Evolutionary conservation across 1,140 invertebrate genomes (phyloP).

Genomic region (Patella vulgata): DNA sequence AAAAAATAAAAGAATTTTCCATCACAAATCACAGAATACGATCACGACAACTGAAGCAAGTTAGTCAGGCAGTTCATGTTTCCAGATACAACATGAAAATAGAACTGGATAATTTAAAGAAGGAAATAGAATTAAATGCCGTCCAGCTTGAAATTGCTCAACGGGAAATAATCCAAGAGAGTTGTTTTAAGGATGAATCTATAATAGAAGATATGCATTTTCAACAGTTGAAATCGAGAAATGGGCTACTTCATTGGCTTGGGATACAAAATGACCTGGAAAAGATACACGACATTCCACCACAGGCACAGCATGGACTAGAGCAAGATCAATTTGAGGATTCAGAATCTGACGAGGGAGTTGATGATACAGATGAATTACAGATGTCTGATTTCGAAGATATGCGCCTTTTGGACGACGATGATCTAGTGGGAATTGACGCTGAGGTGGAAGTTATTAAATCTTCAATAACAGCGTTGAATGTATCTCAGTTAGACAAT

Average conservation of each 20-base stretch:
- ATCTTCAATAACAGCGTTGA: conserved; percentile 20
- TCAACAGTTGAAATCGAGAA: conserved; percentile 1
- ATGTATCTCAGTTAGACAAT: conserved; percentile 3
- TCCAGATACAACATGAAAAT: conserved; percentile 28
- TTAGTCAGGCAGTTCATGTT: conserved; percentile 28
- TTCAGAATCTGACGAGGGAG: conserved; percentile 15
- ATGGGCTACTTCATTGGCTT: conserved; percentile 33
- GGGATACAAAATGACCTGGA: conserved; percentile 18
- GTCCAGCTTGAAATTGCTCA: conserved; percentile 35
- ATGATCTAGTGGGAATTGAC: conserved; percentile 16
- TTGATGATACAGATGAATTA: conserved; percentile 17
- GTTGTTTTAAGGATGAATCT: conserved; percentile 19
- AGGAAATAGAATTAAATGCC: conserved; percentile 33
- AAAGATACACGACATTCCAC: conserved; percentile 14
- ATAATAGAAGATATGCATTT: conserved; percentile 13
- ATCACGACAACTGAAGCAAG: conserved; percentile 13
- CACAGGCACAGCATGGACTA: neutral
- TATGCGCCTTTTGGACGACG: conserved; percentile 19
- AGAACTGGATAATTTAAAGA: conserved; percentile 24
- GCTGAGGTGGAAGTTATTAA: conserved; percentile 14
- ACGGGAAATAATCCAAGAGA: conserved; percentile 38
- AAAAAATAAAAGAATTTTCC: conserved; percentile 35
- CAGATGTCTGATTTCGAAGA: conserved; percentile 15
- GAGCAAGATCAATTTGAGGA: neutral
- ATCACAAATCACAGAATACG: conserved; percentile 30